Evolutionary conservation across 2,113 vertebrate genomes (phyloP).

Genomic region (Tursiops truncatus): DNA sequence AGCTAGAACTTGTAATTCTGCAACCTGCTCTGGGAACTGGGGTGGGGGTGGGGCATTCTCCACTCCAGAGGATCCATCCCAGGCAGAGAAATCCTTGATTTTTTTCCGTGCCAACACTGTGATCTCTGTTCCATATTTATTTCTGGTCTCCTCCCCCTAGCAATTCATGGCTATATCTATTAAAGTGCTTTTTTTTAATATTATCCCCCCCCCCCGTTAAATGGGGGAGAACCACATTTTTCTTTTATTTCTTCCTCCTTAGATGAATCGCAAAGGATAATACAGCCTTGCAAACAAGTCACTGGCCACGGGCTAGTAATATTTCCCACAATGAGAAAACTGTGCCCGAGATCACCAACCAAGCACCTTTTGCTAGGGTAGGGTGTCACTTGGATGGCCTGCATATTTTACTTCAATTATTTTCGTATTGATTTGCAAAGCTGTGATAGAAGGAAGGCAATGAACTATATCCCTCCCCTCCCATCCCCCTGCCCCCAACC

Average conservation of each 20-base stretch:
- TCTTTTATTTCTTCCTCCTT: background rate
- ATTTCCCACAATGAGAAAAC: background rate
- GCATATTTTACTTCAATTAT: background rate
- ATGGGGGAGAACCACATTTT: background rate
- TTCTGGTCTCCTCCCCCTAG: background rate
- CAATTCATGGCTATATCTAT: background rate
- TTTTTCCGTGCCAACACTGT: background rate
- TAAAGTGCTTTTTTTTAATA: background rate
- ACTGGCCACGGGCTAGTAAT: background rate
- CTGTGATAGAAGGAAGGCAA: background rate
- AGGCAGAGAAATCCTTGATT: background rate
- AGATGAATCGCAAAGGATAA: background rate
- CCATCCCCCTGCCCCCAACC: background rate
- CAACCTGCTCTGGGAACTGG: background rate
- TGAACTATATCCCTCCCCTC: background rate
- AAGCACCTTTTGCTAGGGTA: background rate
- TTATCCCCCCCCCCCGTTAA: background rate
- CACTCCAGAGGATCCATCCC: background rate
- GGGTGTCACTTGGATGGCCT: no score
- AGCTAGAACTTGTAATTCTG: background rate
- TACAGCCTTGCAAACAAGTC: background rate
- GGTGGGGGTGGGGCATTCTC: background rate
- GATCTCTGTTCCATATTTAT: background rate
- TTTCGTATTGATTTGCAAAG: background rate
- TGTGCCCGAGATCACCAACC: no score